Base-by-base conservation (phyloP, 64 coral and sea anemone genomes). In the Porites australiensis region DNA sequence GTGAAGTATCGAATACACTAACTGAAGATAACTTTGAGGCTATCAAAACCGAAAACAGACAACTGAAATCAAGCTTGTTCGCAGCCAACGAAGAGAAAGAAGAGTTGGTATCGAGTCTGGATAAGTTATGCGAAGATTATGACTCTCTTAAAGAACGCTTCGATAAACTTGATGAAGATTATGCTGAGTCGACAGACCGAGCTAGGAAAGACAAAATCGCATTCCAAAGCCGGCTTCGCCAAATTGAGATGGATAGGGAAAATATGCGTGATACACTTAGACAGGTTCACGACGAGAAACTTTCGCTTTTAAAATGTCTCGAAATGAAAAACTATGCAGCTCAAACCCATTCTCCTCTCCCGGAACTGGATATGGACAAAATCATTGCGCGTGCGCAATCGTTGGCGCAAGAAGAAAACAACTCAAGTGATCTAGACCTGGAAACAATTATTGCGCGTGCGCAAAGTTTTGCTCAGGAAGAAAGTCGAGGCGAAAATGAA, bases 291-390 rank as follows among this genome's bases (percentile, higher is more conserved):
- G 87, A 93, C 21, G 95, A 98, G 47, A 98, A 98, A 44, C 87
- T 88, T 8, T 88, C 95, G 15, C 87, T 98, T 51, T 91, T 98
- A 22, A 82, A 88, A n/a, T 98, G 95, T 21, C 89, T 98, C 45
- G 92, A 98, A 54, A 82, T 98, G 69, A 91, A 74, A 43, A 94
- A 93, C 48, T 9, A 69, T 77, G 82, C 16, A 37, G 50, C 4
- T 27, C 79, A n/a, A 89, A 68, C 59, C 15, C 64, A 85, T 44
- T 55, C 82, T 22, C 92, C 82, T 43, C 51, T 77, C 64, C 55
- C 20, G 15, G 83, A 76, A 2, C 59, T 87, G 9, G 88, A 90
- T 50, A 43, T 87, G 3, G 92, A 98, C 51, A 77, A 65, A 50
- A 82, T 89, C 20, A 43, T 87, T 79, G 18, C 85, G 66, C 61